Evolutionary conservation across 2,888 invertebrate species (phyloP), one percentile per base, ranked within the genome.

Genomic region (Cosmorhoe ocellata): DNA sequence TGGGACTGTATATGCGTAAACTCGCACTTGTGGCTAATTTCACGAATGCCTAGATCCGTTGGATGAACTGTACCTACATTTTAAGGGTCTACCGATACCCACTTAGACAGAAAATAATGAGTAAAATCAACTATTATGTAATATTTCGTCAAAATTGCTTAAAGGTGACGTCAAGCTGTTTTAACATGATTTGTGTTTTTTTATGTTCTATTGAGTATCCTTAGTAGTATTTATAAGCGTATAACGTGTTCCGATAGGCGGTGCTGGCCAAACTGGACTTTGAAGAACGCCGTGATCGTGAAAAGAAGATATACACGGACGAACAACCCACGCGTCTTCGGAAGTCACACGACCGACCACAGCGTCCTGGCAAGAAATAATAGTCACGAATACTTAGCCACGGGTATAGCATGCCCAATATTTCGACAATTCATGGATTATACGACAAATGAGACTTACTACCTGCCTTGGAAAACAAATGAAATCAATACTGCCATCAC

Each of bases 261-360:
- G 70, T 75, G 2, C 51, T 70, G 28, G 69, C 71, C 1, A 85
- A 73, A 56, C 26, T 74, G 31, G 78, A 79, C 18, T 45, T 33
- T 1, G 82, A 79, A 8, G 81, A 80, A 27, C 76, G 76, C 8
- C 73, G 76, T 1, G 81, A 81, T 7, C 74, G 76, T 1, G 81
- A 81, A n/a, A 77, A 66, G 51, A 81, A 67, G 36, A 45, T 70
- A 0, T 79, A 74, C 44, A 67, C 64, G 31, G 84, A 87, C 44
- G 88, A 89, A 40, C 75, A 76, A 0, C 88, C 88, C 0, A 86
- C 83, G 37, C 75, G 87, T 13, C 65, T 88, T 37, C 81, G 83
- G 5, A 76, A 79, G 4, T 63, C 73, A 0, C 69, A 76, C 43
- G 83, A 82, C 18, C 76, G 81, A 10, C 52, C 50, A 1, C 46